phyloP scores from a whole-genome alignment of 2,797 vertebrate species.

The Meda fulgida region DNA sequence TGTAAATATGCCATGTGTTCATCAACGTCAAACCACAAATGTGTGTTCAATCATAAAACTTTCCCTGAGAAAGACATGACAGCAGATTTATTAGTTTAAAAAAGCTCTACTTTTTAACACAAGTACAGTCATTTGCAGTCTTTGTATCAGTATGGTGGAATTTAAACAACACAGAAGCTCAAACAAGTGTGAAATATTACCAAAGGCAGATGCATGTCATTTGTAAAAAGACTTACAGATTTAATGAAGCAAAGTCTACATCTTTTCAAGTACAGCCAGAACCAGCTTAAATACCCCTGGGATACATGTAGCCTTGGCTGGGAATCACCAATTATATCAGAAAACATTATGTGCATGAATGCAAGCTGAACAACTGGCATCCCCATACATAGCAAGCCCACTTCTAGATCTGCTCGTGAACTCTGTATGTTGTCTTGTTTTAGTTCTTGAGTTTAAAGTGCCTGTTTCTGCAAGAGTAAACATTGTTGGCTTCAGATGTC shows the following conservation, averaged over 20 bases:
- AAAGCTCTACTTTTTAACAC: not conserved
- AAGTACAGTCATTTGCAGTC: not conserved
- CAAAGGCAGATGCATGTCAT: not conserved
- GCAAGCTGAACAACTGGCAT: not conserved
- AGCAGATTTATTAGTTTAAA: not conserved
- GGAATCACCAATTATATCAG: conserved; percentile 12
- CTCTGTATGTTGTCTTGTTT: not conserved
- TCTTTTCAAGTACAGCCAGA: not conserved
- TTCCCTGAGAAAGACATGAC: not conserved
- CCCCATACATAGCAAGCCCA: not conserved
- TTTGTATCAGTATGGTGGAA: not conserved
- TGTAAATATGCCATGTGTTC: not conserved
- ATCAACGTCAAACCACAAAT: not conserved
- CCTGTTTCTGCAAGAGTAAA: conserved; percentile 19
- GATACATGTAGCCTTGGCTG: not conserved
- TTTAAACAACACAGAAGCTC: not conserved
- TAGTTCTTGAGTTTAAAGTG: not conserved
- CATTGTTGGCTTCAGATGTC: not conserved
- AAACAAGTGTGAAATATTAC: not conserved
- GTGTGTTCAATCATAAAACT: not conserved
- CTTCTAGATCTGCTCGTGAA: not conserved
- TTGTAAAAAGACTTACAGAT: not conserved
- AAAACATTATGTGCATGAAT: conserved; percentile 8
- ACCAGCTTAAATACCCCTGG: conserved; percentile 10
- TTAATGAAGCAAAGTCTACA: not conserved